Conservation (phyloP, 2,888 invertebrate species). For the Conops quadrifasciatus region DNA sequence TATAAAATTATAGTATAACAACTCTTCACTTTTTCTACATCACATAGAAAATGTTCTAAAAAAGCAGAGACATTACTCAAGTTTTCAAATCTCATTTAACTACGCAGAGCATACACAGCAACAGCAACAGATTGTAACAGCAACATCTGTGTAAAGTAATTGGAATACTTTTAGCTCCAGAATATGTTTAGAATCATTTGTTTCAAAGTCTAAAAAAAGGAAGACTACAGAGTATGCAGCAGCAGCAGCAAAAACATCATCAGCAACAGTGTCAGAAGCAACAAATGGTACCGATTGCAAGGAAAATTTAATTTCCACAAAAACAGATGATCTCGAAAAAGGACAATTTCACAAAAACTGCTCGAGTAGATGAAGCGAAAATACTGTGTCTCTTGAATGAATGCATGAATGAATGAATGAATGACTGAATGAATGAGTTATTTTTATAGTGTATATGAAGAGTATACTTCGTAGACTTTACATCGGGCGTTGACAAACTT, state of each 20-base stretch:
- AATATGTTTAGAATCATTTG: background rate
- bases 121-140: background rate
- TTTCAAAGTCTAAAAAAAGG: too few relatives aligned
- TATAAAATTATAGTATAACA: too few relatives aligned
- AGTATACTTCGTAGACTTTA: too few relatives aligned
- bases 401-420: background rate
- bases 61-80: too few relatives aligned
- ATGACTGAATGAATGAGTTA: background rate
- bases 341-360: conserved; percentile 2
- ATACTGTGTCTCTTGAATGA: background rate
- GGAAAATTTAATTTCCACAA: conserved; percentile 40
- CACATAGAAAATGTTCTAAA: too few relatives aligned
- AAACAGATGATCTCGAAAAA: conserved; percentile 34
- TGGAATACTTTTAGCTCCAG: conserved; percentile 26
- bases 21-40: too few relatives aligned
- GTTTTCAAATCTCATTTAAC: too few relatives aligned
- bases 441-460: too few relatives aligned
- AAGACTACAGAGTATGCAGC: background rate
- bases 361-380: background rate
- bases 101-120: background rate
- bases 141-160: conserved; percentile 27
- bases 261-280: conserved; percentile 4
- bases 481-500: too few relatives aligned
- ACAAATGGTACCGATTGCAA: background rate
- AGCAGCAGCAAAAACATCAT: background rate